Evolutionary conservation across 2,888 invertebrate species (phyloP).

Genomic region (Eristalis tenax): DNA sequence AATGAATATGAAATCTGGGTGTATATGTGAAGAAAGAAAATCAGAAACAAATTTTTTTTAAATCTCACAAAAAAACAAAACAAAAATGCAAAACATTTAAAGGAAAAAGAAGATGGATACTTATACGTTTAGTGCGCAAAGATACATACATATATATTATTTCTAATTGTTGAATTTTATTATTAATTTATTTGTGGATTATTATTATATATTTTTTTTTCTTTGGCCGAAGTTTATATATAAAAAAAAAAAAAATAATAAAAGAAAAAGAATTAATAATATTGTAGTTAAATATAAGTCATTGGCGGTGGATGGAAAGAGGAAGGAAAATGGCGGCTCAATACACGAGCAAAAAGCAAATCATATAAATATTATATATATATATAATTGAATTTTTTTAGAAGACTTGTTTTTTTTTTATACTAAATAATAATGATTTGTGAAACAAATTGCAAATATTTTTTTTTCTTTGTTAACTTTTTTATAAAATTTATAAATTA

Average conservation of each 20-base stretch:
- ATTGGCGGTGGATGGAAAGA: slow-evolving; percentile 6
- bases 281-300: slow-evolving; percentile 7
- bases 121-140: slow-evolving; percentile 17
- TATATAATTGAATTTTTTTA: slow-evolving; percentile 42
- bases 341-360: slow-evolving; percentile 4
- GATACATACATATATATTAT: slow-evolving; percentile 30
- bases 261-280: slow-evolving; percentile 16
- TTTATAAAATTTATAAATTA: slow-evolving; percentile 56
- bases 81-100: slow-evolving; percentile 1
- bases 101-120: slow-evolving; percentile 1
- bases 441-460: slow-evolving; percentile 57
- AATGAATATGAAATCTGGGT: slow-evolving; percentile 31
- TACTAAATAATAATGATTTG: slow-evolving; percentile 46
- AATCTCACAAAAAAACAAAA: slow-evolving; percentile 8
- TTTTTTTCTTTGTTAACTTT: slow-evolving; percentile 61
- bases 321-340: neutral
- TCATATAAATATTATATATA: slow-evolving; percentile 11
- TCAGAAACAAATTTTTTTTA: neutral
- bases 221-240: slow-evolving; percentile 26
- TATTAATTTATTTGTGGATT: slow-evolving; percentile 55
- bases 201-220: slow-evolving; percentile 27
- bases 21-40: slow-evolving; percentile 11
- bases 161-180: slow-evolving; percentile 60
- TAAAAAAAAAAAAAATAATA: slow-evolving; percentile 1
- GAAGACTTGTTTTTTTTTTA: slow-evolving; percentile 46